Percentiles rank a stretch among this genome's conserved stretches.
phyloP scores from a whole-genome alignment of 1,140 invertebrate species.

The Schlechtendalia chinensis region DNA sequence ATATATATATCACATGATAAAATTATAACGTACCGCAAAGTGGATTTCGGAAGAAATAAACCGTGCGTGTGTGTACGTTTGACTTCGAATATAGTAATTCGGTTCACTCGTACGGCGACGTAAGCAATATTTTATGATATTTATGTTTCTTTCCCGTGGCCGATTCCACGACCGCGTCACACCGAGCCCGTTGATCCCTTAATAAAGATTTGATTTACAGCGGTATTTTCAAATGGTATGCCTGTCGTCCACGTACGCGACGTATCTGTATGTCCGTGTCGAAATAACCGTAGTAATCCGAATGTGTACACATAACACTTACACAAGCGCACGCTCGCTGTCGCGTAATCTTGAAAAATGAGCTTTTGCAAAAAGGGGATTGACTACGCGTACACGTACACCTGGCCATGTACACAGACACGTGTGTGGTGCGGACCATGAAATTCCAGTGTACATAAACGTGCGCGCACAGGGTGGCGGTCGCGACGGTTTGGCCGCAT shows the following conservation, averaged over 20 bases:
- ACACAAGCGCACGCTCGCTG: not conserved
- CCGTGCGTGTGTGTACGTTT: too few relatives aligned
- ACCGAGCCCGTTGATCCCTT: not conserved
- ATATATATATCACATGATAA: too few relatives aligned
- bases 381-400: not conserved
- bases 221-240: not conserved
- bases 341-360: slow-evolving; percentile 44
- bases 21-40: not conserved
- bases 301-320: not conserved
- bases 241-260: not conserved
- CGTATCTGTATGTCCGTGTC: not conserved
- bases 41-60: not conserved
- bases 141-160: not conserved
- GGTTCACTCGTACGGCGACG: not conserved
- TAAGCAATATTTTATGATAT: not conserved
- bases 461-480: not conserved
- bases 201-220: slow-evolving; percentile 28
- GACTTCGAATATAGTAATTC: not conserved
- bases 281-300: slow-evolving; percentile 25
- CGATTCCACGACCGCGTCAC: not conserved
- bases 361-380: slow-evolving; percentile 23
- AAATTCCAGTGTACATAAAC: slow-evolving; percentile 30
- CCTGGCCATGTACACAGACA: too few relatives aligned
- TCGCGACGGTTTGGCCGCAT: not conserved
- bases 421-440: too few relatives aligned